Base-by-base conservation (phyloP, 2,797 vertebrate genomes). In the Hapalemur alaotrensis region DNA sequence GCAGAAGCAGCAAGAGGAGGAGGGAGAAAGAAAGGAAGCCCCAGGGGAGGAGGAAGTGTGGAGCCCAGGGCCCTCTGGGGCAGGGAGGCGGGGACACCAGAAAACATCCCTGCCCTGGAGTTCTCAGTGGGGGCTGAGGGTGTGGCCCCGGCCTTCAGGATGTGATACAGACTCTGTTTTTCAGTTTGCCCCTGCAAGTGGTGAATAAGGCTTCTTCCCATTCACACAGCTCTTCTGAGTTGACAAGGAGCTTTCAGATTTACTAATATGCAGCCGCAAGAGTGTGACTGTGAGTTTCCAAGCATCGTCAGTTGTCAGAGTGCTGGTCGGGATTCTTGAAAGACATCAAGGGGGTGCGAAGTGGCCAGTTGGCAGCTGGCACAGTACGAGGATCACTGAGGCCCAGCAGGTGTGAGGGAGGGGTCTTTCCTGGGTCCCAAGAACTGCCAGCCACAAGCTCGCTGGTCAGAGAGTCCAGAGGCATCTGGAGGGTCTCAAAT, bases 241-340 rank as follows among this genome's bases (percentile, higher is more conserved):
- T n/a, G 43, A 69, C 50, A 52, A 38, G 50, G 5, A 86, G 25
- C 70, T 96, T 96, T 94, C 95, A 72, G 79, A 50, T 76, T 91
- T 50, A 83, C 79, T 93, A 67, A 86, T 52, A 65, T 15, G 25
- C 14, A 69, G 75, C 69, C 17, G 1, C 81, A 75, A 43, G 76
- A 61, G 17, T 35, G 5, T 84, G 46, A 81, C 80, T 82, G 46
- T 67, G 25, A 87, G 65, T 97, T 95, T 96, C 94, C 52, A 95
- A 30, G 32, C 52, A 38, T 10, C 7, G 2, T 54, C 48, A 28
- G 41, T 52, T 52, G 76, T 82, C 81, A 65, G 86, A 22, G 43
- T 48, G 57, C 54, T 30, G n/a, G 57, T 35, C 63, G 38, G 41
- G 73, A 81, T 59, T 48, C 59, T 63, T 86, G 35, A 75, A 69